Base-by-base conservation (phyloP, 2,888 invertebrate species). In the Bellardia bayeri region DNA sequence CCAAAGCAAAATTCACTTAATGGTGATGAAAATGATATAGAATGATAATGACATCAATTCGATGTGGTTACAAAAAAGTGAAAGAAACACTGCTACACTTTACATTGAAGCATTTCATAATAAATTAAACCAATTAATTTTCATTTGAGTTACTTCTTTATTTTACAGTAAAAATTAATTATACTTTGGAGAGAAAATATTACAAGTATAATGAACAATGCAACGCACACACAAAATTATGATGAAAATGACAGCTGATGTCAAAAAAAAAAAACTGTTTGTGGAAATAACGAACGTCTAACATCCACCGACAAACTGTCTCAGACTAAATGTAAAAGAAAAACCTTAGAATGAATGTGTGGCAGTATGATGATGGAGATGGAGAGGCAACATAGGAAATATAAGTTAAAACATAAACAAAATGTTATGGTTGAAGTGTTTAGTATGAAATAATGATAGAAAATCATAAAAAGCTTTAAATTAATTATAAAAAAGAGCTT, bases 121-220 rank as follows among this genome's bases (percentile, higher is more conserved):
- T 75, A 81, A 81, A 85, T 81, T 81, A 13, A 69, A 80, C 37
- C 80, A 85, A 85, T 85, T 80, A 69, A 74, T 80, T 85, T 85
- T 63, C 23, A 75, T 80, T 85, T 49, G 40, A 71, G 51, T 69
- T 49, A 61, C 40, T 56, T 68, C 51, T 69, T 74, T 68, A 80
- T 80, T 85, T 14, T 7, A 56, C 11, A 61, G 61, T 23, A 11
- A 30, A 71, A 80, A 51, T 49, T 63, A 80, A 37, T 81, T 56
- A 3, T 71, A n/a, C 51, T 63, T 40, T 11, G 37, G 42, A 66
- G 45, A 58, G 37, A 74, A n/a, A 66, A 23, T 40, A 16, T 76
- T 76, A 37, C 16, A 72, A 72, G 3, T 51, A 13, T 83, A 51
- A 49, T 49, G 68, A 23, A 14, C 14, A 69, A 13, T 16, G 9